These are phyloP conservation scores for Eulemur macaco DNA, from an alignment of 2,113 vertebrate genomes.

Conservation along the genomic window DNA sequence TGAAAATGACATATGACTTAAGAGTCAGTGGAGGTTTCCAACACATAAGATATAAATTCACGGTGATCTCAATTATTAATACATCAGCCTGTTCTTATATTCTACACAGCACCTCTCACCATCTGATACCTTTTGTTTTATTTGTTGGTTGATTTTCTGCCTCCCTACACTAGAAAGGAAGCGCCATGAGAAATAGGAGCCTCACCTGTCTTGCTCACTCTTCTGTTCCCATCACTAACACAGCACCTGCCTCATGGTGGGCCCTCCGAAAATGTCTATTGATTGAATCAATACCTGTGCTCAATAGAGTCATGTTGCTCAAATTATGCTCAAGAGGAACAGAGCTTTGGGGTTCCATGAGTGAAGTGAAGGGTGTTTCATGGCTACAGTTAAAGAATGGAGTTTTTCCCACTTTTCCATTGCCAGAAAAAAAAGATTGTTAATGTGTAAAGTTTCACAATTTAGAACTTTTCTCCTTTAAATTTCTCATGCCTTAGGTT, in stretches of 20 bases:
- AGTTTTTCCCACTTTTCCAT: background rate
- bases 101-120: background rate
- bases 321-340: background rate
- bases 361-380: background rate
- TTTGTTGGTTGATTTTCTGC: background rate
- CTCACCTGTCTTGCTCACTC: background rate
- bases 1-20: background rate
- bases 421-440: background rate
- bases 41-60: background rate
- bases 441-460: background rate
- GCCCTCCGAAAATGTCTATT: background rate
- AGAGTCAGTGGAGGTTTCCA: background rate
- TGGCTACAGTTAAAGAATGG: background rate
- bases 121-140: background rate
- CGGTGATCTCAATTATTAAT: background rate
- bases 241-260: fast-evolving
- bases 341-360: background rate
- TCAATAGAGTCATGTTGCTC: background rate
- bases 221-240: background rate
- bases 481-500: background rate
- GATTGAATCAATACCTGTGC: background rate
- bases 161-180: background rate
- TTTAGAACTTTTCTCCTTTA: background rate
- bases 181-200: background rate
- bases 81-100: background rate